A percentile compares a stretch with the other conserved stretches of the same genome.
Conservation (phyloP, 2,113 vertebrate species). For the Uropsilus gracilis region DNA sequence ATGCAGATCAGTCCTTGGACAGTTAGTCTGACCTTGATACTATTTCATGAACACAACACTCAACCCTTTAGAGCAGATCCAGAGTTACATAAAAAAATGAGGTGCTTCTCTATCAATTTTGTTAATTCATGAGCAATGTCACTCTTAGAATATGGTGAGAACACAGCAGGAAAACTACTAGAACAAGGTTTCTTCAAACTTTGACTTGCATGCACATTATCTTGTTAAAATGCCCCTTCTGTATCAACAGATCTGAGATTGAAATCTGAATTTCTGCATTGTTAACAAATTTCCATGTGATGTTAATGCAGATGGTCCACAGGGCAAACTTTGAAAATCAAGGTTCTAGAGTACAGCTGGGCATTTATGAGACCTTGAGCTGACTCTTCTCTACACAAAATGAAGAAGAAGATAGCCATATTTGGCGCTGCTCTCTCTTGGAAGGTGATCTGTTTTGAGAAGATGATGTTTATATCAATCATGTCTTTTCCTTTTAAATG, state of each 20-base stretch:
- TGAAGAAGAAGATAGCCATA: neutral
- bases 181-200: neutral
- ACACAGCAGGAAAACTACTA: neutral
- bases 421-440: neutral
- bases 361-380: neutral
- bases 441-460: neutral
- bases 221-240: neutral
- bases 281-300: neutral
- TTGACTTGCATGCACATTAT: neutral
- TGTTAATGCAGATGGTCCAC: rapidly evolving
- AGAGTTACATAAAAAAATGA: neutral
- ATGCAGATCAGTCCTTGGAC: neutral
- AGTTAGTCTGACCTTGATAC: neutral
- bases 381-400: neutral
- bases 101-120: neutral
- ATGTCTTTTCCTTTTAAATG: neutral
- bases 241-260: neutral
- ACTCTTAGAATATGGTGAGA: neutral
- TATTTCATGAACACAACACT: neutral
- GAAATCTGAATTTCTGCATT: neutral
- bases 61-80: neutral
- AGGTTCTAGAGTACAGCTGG: neutral
- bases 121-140: neutral
- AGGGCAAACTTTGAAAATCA: neutral
- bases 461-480: neutral